Base-by-base conservation (phyloP, 2,113 vertebrate species). In the Takifugu bimaculatus region DNA sequence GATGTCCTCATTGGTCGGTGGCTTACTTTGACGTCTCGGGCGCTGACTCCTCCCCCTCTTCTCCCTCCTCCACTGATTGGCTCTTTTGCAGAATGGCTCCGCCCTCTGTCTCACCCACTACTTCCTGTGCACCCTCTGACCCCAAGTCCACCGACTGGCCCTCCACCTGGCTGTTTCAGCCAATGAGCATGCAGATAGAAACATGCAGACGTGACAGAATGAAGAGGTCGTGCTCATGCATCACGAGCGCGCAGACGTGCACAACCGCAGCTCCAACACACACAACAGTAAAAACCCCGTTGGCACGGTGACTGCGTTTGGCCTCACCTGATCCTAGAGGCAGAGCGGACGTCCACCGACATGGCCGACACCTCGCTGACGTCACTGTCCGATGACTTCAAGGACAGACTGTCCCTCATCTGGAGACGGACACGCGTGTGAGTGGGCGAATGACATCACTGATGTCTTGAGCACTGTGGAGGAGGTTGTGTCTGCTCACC, bases 351-450 rank as follows among this genome's bases (percentile, higher is more conserved):
- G 88, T 89, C 79, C 0, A 90, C 93, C 11, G 94, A 95, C 74
- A 95, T 90, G 54, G 93, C 93, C 0, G 93, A 95, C 68, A 94
- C 88, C 3, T 98, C 94, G 50, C 94, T 98, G 75, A 97, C 91
- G 44, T 98, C 94, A 6, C 94, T 96, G 90, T 96, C 94, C 12
- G 95, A 96, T 1, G 94, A 96, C 76, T 93, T 96, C 57, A 92
- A 94, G 76, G 95, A 96, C 56, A 94, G 53, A 13, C 57, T 74
- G 68, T 82, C 81, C 48, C 47, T 73, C 74, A 72, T 50, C 74
- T 85, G 60, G 7, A 54, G 15, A 74, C 51, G 43, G 4, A 48
- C 2, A 45, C 6, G 44, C 25, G 62, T 43, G 50, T 45, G 7
- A 32, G 35, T 20, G 53, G 53, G 49, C 55, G 48, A 58, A 42